phyloP scores from a whole-genome alignment of 1,140 invertebrate species.

The Aphidius ervi region DNA sequence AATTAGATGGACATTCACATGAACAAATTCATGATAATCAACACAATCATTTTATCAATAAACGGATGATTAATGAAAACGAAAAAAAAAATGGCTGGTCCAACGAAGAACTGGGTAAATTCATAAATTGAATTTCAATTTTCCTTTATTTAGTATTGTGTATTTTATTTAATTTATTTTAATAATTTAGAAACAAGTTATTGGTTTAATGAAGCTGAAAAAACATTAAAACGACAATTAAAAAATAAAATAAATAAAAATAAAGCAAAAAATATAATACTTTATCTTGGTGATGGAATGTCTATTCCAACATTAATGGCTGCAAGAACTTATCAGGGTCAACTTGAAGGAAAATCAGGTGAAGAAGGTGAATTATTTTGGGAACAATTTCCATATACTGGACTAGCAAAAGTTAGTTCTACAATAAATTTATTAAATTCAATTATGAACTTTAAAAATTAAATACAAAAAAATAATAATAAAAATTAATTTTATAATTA shows the following conservation, averaged over 20 bases:
- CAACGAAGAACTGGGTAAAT: no score
- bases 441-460: no score
- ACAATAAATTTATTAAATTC: no score
- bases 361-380: slow-evolving; percentile 56
- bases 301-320: slow-evolving; percentile 67
- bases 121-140: no score
- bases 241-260: slow-evolving; percentile 48
- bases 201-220: slow-evolving; percentile 52
- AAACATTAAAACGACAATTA: slow-evolving; percentile 57
- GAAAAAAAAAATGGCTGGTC: no score
- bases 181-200: slow-evolving; percentile 17
- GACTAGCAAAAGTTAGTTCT: slow-evolving; percentile 71
- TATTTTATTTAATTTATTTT: no score
- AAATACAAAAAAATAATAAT: no score
- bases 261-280: slow-evolving; percentile 66
- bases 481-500: not conserved
- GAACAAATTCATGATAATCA: no score
- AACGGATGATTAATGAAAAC: no score
- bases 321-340: slow-evolving; percentile 63
- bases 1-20: no score
- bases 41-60: no score
- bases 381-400: slow-evolving; percentile 74
- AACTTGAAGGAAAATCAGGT: slow-evolving; percentile 48
- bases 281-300: slow-evolving; percentile 77
- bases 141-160: no score